These are phyloP conservation scores for Ceratina australensis DNA, from an alignment of 1,140 invertebrate genomes.

Conservation along the genomic window DNA sequence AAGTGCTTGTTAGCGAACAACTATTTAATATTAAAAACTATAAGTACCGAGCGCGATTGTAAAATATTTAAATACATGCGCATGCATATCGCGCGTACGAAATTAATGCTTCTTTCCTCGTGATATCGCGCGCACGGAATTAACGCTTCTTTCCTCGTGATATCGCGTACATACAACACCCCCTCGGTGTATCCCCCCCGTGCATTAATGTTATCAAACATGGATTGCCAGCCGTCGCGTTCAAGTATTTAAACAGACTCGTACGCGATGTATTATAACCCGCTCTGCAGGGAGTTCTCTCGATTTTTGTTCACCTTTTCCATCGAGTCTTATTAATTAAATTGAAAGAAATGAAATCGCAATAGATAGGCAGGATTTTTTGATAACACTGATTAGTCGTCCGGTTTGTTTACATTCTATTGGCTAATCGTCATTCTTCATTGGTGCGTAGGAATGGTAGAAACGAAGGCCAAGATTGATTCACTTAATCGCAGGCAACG, in stretches of 20 bases:
- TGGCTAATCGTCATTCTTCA: too few relatives aligned
- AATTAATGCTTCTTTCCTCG: constrained; percentile 42
- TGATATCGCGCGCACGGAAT: constrained; percentile 38
- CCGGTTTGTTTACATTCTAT: too few relatives aligned
- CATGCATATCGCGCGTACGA: constrained; percentile 34
- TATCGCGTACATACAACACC: not conserved
- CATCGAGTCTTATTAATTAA: too few relatives aligned
- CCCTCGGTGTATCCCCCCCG: not conserved
- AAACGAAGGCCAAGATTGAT: too few relatives aligned
- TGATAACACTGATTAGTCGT: too few relatives aligned
- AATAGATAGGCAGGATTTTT: too few relatives aligned
- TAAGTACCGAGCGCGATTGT: constrained; percentile 49
- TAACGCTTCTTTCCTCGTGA: constrained; percentile 29
- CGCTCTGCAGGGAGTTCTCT: too few relatives aligned
- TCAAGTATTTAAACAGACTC: constrained; percentile 15
- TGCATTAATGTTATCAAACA: constrained; percentile 51
- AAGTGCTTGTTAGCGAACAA: constrained; percentile 53
- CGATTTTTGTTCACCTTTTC: too few relatives aligned
- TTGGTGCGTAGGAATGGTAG: too few relatives aligned
- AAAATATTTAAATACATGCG: constrained; percentile 58
- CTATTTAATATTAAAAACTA: constrained; percentile 61
- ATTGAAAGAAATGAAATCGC: too few relatives aligned
- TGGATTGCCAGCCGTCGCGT: constrained; percentile 38
- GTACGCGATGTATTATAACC: too few relatives aligned
- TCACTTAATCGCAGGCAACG: too few relatives aligned